Base-by-base conservation (phyloP, 2,797 vertebrate genomes). In the Percopsis omiscomaycus region DNA sequence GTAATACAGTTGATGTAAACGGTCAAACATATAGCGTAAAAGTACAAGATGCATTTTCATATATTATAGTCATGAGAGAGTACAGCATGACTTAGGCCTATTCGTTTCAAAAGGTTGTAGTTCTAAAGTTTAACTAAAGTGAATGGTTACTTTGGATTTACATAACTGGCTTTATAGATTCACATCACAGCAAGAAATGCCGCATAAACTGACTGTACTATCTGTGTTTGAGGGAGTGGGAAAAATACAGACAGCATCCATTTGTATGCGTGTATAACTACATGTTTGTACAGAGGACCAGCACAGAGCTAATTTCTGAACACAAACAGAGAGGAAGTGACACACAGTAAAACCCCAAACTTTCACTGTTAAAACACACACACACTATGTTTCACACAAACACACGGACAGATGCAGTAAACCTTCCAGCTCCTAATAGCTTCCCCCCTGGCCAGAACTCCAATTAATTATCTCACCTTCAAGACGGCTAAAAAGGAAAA, bases 301-400 rank as follows among this genome's bases (percentile, higher is more conserved):
- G 46, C 66, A 56, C 71, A 65, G 14, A 74, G 73, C 74, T 84
- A 55, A 65, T 69, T 75, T 74, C 62, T 76, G 70, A 68, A 53
- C 63, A 61, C 69, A 66, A 70, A 76, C 69, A 61, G 51, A 64
- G 61, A 83, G 78, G 81, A 85, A 84, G 84, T 78, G 57, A 73
- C 82, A 73, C 82, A 28, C 62, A 64, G 59, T 80, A 74, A 81
- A 70, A 68, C 53, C 22, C 53, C 69, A 61, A 77, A 78, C 66
- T 72, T 59, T 68, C 11, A 49, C 61, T 48, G 14, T 78, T 69
- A 66, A 66, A 75, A 9, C 37, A 66, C 51, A 63, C 61, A 60
- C 61, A 15, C 12, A 2, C 56, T 14, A 11, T 47, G 29, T 16
- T 44, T 11, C 62, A n/a, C 51, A 28, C 52, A 8, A 10, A 15